A percentile compares a stretch with the other conserved stretches of the same genome.
phyloP scores from a whole-genome alignment of 2,888 invertebrate species.

The Cheilosia pagana region DNA sequence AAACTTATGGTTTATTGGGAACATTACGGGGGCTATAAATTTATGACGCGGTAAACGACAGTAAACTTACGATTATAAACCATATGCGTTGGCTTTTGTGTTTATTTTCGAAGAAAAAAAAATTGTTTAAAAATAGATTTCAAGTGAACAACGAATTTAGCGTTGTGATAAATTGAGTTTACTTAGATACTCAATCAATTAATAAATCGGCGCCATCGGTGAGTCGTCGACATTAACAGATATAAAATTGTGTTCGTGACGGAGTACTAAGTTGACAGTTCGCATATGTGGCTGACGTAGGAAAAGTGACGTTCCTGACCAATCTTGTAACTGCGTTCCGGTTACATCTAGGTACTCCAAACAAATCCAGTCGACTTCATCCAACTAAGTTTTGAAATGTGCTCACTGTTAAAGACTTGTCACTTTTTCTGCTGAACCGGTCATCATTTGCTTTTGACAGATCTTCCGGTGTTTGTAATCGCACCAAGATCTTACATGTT shows the following conservation, averaged over 20 bases:
- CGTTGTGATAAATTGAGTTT: conserved; percentile 2
- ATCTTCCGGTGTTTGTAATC: no score
- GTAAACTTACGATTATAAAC: conserved; percentile 6
- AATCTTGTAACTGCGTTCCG: no score
- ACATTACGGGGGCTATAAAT: not conserved
- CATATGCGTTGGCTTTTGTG: not conserved
- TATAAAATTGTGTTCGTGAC: not conserved
- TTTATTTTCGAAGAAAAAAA: conserved; percentile 7
- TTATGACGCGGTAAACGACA: not conserved
- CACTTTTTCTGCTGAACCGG: no score
- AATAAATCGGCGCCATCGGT: not conserved
- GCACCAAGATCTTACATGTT: no score
- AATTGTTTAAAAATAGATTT: conserved; percentile 9
- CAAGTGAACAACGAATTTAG: conserved; percentile 2
- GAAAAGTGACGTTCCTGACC: no score
- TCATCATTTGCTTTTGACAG: no score
- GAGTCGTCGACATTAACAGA: not conserved
- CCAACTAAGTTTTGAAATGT: no score
- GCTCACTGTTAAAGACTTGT: no score
- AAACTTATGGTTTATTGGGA: not conserved
- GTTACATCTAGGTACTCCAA: no score
- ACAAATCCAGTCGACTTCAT: no score
- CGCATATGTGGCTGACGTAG: no score
- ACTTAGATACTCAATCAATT: not conserved
- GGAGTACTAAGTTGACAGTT: no score